A percentile compares a stretch with the other conserved stretches of the same genome.
phyloP scores from a whole-genome alignment of 2,888 invertebrate genomes.

The Papilio demoleus region DNA sequence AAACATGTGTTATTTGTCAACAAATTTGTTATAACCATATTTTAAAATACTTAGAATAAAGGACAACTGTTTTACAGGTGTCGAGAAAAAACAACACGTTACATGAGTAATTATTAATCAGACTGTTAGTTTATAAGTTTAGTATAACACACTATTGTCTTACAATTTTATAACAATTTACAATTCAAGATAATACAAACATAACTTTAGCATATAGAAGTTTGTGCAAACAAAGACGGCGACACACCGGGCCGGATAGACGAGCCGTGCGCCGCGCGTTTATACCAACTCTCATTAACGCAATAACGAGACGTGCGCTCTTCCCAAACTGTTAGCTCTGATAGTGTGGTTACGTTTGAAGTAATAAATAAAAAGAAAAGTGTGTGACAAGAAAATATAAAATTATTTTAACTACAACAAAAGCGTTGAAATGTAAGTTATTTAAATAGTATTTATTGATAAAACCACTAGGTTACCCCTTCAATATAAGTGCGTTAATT shows the following conservation, averaged over 20 bases:
- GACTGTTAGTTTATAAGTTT: no score
- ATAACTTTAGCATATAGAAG: not conserved
- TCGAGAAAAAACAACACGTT: not conserved
- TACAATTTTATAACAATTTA: not conserved
- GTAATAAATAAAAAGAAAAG: not conserved
- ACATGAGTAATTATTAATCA: no score
- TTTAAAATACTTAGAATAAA: not conserved
- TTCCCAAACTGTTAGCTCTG: conserved; percentile 41
- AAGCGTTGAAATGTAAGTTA: not conserved
- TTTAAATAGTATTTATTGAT: not conserved
- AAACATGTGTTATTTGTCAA: conserved; percentile 18
- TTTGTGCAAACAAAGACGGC: conserved; percentile 14
- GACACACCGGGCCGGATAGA: conserved; percentile 45
- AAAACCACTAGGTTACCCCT: not conserved
- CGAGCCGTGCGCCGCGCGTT: conserved; percentile 51
- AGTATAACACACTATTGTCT: no score
- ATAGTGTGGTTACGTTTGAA: conserved; percentile 17
- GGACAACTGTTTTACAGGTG: not conserved
- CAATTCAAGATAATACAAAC: no score
- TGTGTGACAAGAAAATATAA: not conserved
- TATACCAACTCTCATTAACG: conserved; percentile 58
- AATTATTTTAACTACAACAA: no score
- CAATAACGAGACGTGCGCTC: conserved; percentile 46
- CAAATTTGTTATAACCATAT: not conserved
- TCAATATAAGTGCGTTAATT: conserved; percentile 39